Conservation (phyloP, 2,113 vertebrate species). For the Mormyrus iriodes region DNA sequence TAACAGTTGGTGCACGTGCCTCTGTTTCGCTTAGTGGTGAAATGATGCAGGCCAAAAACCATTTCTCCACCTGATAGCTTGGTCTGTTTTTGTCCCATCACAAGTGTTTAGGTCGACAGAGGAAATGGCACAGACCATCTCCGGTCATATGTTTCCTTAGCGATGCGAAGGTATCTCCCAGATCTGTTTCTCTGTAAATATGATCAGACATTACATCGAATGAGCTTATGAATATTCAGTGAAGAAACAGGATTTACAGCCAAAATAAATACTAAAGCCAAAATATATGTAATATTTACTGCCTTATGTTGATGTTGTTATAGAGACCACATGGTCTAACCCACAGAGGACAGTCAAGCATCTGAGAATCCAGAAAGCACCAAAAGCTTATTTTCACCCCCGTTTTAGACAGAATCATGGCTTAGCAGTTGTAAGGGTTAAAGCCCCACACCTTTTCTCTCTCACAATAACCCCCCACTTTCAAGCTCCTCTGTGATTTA, state of each 20-base stretch:
- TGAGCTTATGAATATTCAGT: not conserved
- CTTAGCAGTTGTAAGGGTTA: conserved; percentile 60
- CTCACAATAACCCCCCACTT: not conserved
- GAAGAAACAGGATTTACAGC: not conserved
- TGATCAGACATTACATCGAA: not conserved
- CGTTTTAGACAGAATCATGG: conserved; percentile 26
- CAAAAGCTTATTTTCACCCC: not conserved
- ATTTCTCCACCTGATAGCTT: not conserved
- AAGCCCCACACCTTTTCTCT: conserved; percentile 34
- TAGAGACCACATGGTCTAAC: not conserved
- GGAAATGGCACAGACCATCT: not conserved
- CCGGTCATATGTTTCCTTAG: not conserved
- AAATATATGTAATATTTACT: not conserved
- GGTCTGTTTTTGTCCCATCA: not conserved
- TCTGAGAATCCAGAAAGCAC: not conserved
- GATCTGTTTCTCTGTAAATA: not conserved
- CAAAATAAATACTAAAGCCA: not conserved
- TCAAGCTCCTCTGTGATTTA: conserved; percentile 71
- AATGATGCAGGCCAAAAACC: not conserved
- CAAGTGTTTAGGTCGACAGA: not conserved
- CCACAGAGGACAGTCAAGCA: not conserved
- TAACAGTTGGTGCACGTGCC: not conserved
- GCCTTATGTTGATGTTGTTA: not conserved
- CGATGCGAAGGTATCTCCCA: not conserved
- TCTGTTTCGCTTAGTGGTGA: not conserved